Base-by-base conservation (phyloP, 2,888 invertebrate species). In the Parthenolecanium corni region DNA sequence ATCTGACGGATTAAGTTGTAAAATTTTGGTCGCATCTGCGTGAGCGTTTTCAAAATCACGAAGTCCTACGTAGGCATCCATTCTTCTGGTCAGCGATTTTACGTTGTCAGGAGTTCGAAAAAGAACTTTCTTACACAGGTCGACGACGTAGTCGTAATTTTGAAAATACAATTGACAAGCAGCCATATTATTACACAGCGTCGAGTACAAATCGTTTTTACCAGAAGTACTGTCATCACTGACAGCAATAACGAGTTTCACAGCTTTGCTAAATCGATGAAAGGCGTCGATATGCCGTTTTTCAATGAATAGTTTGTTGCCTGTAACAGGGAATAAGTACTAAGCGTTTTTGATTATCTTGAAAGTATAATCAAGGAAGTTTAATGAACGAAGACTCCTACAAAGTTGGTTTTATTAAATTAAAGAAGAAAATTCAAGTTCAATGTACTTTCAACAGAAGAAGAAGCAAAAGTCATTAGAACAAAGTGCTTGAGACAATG, bases 151-250 rank as follows among this genome's bases (percentile, higher is more conserved):
- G 4, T 81, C 78, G 72, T 81, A 85, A 67, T 84, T 82, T 11
- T 81, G 73, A 66, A 78, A 78, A 66, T 82, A 82, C 20, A 89
- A 76, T 69, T 89, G 85, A 71, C 90, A 89, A 51, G 85, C 84
- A 0, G 90, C 86, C 71, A 92, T 76, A 73, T 93, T 93, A 68
- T 86, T 85, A 71, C 85, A 87, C 9, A 90, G 75, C 68, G 80
- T 82, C 11, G 81, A 74, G 56, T 68, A 69, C 52, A 68, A 61
- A 18, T 40, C 36, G 25, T 58, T 21, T 47, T 52, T 62, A 16
- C 42, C 52, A 31, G 52, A 21, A 9, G n/a, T 18, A 12, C 21
- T 25, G n/a, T 62, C 62, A 24, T 52, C 42, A 9, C 38, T 31
- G 18, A 52, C 21, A 3, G 40, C 38, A 12, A 84, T 79, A 5